phyloP scores from a whole-genome alignment of 2,113 vertebrate genomes.

The Larimichthys polyactis region DNA sequence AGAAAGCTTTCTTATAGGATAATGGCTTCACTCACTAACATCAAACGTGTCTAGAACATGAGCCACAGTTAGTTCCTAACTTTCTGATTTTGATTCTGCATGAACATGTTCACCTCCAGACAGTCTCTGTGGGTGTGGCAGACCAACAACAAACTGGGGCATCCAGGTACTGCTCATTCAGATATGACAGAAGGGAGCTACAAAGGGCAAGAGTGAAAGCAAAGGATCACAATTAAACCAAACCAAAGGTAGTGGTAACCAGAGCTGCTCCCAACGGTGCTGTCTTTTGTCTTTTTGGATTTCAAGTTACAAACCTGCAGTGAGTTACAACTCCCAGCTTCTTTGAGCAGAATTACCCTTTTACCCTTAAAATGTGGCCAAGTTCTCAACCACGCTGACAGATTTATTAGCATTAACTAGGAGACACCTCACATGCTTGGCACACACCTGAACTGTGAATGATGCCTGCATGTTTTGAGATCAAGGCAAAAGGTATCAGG shows the following conservation, averaged over 20 bases:
- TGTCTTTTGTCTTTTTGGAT: conserved; percentile 31
- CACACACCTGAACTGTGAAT: conserved; percentile 44
- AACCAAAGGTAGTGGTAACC: conserved; percentile 27
- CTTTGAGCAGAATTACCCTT: background rate
- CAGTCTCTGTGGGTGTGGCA: conserved; percentile 40
- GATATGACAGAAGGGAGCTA: conserved; percentile 10
- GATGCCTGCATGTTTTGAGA: conserved; percentile 49
- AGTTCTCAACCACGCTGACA: conserved; percentile 39
- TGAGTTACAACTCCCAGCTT: background rate
- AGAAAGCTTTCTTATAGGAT: background rate
- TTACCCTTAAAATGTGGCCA: background rate
- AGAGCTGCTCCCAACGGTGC: conserved; percentile 34
- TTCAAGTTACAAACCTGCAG: conserved; percentile 22
- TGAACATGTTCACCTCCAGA: conserved; percentile 9
- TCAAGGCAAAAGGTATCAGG: conserved; percentile 34
- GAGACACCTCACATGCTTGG: conserved; percentile 50
- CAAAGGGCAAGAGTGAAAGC: conserved; percentile 28
- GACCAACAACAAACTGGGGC: conserved; percentile 29
- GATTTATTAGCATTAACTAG: conserved; percentile 34
- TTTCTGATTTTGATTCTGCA: conserved; percentile 29
- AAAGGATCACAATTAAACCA: conserved; percentile 12
- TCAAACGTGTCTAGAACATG: background rate
- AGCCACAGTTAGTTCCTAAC: conserved; percentile 1
- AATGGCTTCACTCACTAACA: background rate
- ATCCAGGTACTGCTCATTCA: conserved; percentile 18